A percentile compares a stretch with the other conserved stretches of the same genome.
phyloP scores from a whole-genome alignment of 2,888 invertebrate genomes.

The Drosophila putrida region DNA sequence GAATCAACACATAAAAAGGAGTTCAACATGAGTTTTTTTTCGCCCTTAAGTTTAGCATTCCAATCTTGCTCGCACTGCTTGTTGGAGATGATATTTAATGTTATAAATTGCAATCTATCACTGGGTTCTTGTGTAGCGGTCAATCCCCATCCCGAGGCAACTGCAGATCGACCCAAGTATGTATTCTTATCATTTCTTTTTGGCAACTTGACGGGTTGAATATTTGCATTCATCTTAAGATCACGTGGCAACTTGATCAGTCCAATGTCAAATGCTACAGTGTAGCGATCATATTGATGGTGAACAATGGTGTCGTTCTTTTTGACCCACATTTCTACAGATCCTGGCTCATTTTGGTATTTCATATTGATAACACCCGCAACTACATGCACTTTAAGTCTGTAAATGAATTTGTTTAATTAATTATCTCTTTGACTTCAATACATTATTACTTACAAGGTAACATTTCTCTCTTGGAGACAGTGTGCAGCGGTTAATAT shows the following conservation, averaged over 20 bases:
- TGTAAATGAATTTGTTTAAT: slow-evolving; percentile 15
- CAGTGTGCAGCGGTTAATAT: slow-evolving; percentile 68
- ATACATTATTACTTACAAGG: slow-evolving; percentile 29
- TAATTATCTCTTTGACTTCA: background rate
- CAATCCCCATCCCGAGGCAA: slow-evolving; percentile 61
- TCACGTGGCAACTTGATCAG: slow-evolving; percentile 40
- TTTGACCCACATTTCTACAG: slow-evolving; percentile 13
- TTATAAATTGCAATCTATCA: slow-evolving; percentile 41
- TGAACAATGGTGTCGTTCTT: slow-evolving; percentile 39
- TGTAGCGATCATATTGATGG: slow-evolving; percentile 18
- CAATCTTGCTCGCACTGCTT: slow-evolving; percentile 46
- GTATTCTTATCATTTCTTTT: background rate
- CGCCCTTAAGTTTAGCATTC: slow-evolving; percentile 31
- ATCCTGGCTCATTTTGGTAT: background rate
- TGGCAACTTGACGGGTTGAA: slow-evolving; percentile 46
- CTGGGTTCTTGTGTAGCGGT: slow-evolving; percentile 21
- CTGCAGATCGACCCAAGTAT: slow-evolving; percentile 23
- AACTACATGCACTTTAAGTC: slow-evolving; percentile 28
- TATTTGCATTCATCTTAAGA: slow-evolving; percentile 18
- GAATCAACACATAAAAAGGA: slow-evolving; percentile 59
- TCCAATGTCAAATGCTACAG: slow-evolving; percentile 50
- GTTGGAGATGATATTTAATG: slow-evolving; percentile 48
- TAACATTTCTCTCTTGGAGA: slow-evolving; percentile 21
- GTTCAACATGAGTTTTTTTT: slow-evolving; percentile 26
- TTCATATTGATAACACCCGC: slow-evolving; percentile 35